phyloP scores from a whole-genome alignment of 2,797 vertebrate species.

The Pristis pectinata region DNA sequence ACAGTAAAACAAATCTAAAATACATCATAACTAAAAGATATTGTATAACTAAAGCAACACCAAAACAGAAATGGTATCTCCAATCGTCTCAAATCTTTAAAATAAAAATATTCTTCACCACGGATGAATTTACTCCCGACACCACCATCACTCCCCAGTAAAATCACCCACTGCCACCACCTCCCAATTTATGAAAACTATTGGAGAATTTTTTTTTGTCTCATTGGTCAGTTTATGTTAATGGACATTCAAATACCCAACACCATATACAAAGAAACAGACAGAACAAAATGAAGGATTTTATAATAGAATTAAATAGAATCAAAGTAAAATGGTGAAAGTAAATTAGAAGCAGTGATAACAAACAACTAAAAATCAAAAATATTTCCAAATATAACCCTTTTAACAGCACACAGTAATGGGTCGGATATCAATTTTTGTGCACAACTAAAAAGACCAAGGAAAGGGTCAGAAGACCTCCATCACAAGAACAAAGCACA shows the following conservation, averaged over 20 bases:
- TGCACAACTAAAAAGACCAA: not conserved
- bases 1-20: slow-evolving; percentile 16
- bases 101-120: not conserved
- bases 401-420: not conserved
- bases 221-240: not conserved
- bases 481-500: not conserved
- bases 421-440: not conserved
- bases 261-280: not conserved
- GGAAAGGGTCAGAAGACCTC: not conserved
- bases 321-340: not conserved
- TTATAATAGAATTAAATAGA: not conserved
- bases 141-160: too few relatives aligned
- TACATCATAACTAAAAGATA: not conserved
- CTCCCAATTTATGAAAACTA: not conserved
- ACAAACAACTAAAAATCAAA: not conserved
- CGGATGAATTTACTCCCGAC: not conserved
- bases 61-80: not conserved
- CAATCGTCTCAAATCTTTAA: not conserved
- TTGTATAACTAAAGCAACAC: not conserved
- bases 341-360: not conserved
- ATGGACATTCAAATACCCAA: not conserved
- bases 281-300: not conserved
- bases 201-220: not conserved
- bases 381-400: not conserved
- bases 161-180: too few relatives aligned